Percentiles rank a stretch among this genome's conserved stretches.
These are phyloP conservation scores for Orchesella cincta DNA, from an alignment of 1,140 invertebrate species.

Conservation along the genomic window DNA sequence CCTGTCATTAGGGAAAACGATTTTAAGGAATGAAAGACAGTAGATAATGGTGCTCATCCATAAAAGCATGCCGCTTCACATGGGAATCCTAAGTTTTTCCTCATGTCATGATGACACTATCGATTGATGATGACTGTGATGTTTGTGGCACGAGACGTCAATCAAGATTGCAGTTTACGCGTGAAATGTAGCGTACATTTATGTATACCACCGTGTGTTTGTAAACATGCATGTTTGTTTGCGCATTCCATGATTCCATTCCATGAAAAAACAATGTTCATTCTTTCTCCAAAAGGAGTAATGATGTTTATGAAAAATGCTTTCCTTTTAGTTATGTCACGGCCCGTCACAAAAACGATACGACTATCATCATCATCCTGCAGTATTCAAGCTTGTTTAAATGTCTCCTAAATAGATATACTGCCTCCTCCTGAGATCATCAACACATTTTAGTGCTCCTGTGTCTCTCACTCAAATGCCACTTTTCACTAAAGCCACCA, in stretches of 20 bases:
- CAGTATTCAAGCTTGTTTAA: too few relatives aligned
- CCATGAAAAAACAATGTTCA: too few relatives aligned
- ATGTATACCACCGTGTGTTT: too few relatives aligned
- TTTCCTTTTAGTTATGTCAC: too few relatives aligned
- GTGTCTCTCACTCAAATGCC: constrained; percentile 18
- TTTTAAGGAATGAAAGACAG: not conserved
- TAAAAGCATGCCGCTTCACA: not conserved
- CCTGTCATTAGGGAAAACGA: not conserved
- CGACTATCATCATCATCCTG: too few relatives aligned
- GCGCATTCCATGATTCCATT: too few relatives aligned
- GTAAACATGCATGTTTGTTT: too few relatives aligned
- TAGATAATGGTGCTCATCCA: too few relatives aligned
- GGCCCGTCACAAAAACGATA: too few relatives aligned
- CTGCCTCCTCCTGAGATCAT: not conserved
- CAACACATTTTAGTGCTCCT: not conserved
- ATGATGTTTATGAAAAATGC: too few relatives aligned
- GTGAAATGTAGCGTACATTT: not conserved
- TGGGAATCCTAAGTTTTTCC: not conserved
- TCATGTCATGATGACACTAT: not conserved
- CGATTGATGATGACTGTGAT: not conserved
- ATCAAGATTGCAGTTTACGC: constrained; percentile 20
- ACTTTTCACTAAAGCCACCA: constrained; percentile 21
- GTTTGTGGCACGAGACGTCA: constrained; percentile 1
- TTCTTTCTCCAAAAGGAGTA: too few relatives aligned
- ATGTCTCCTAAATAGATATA: too few relatives aligned